Evolutionary conservation across 2,888 invertebrate genomes (phyloP), one percentile per base, ranked within the genome.

Genomic region (Amorpha juglandis): DNA sequence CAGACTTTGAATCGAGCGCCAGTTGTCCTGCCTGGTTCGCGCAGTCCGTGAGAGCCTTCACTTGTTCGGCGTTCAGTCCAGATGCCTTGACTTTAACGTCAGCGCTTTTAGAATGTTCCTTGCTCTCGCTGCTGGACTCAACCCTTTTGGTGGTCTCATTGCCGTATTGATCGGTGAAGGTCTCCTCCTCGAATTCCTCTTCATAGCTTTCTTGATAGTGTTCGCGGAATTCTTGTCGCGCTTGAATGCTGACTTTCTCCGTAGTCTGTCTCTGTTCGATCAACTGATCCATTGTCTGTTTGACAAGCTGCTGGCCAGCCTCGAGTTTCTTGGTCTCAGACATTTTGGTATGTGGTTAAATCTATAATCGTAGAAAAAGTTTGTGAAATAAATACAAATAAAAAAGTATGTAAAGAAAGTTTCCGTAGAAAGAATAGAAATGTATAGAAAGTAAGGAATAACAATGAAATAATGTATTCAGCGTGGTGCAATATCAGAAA

Each of bases 101-200:
- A 38, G 94, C 94, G 67, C 92, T 93, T 74, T 86, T 90, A 48
- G 91, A 88, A 71, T 93, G 93, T 74, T 93, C 92, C 70, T 91
- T 90, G 78, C 92, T 93, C 76, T 93, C 93, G 67, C 90, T 91
- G 77, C 94, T 94, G 0, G 93, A 89, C 70, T 94, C 94, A 8
- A 88, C 79, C 63, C 92, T 84, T 35, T 92, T 92, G 8, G 93
- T 93, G 6, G 92, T 92, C 64, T 82, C 87, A 68, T 94, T 94
- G 67, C 94, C 94, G 50, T 76, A 82, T 69, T 92, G 80, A 73
- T 94, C 94, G 21, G 83, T 94, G 68, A 89, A 90, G 16, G 92
- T 93, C 74, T 94, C 92, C 65, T 94, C 94, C 69, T 94, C 89
- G 55, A 92, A 92, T 69, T 92, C 93, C 70, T 94, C 94, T 67